phyloP scores from a whole-genome alignment of 2,113 vertebrate genomes.

The Thalassoma bifasciatum region DNA sequence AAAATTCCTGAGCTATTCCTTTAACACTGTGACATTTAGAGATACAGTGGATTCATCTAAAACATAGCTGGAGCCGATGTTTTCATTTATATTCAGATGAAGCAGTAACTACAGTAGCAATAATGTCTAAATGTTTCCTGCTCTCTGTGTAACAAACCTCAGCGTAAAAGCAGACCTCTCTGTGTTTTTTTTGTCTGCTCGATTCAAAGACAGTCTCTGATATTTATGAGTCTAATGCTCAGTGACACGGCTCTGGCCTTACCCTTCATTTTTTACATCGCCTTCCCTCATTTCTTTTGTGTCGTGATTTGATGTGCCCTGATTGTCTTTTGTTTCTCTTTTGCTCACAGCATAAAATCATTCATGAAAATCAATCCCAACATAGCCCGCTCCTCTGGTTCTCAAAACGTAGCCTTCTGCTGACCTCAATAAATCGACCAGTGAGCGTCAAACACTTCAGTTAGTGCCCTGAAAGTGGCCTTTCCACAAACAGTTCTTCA shows the following conservation, averaged over 20 bases:
- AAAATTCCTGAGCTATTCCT: no score
- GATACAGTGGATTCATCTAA: no score
- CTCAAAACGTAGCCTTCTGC: conserved; percentile 74
- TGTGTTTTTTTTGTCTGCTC: conserved; percentile 55
- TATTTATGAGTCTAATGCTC: conserved; percentile 69
- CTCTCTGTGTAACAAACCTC: conserved; percentile 10
- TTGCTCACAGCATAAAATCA: conserved; percentile 72
- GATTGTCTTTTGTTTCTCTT: conserved; percentile 74
- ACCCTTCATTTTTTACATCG: conserved; percentile 57
- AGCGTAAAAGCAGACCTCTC: conserved; percentile 17
- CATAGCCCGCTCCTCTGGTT: conserved; percentile 49
- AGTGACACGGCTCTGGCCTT: conserved; percentile 55
- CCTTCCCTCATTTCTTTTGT: conserved; percentile 64
- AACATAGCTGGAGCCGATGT: no score
- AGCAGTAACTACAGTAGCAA: no score
- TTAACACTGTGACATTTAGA: no score
- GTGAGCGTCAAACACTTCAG: conserved; percentile 75
- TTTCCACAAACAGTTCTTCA: conserved; percentile 66
- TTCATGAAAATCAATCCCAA: conserved; percentile 79
- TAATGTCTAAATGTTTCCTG: no score
- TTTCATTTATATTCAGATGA: no score
- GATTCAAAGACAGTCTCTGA: conserved; percentile 42
- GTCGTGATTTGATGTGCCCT: conserved; percentile 62
- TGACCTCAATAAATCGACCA: conserved; percentile 83
- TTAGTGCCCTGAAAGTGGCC: conserved; percentile 76